phyloP scores from a whole-genome alignment of 92 coral and sea anemone genomes.

The Palythoa caribaeorum region DNA sequence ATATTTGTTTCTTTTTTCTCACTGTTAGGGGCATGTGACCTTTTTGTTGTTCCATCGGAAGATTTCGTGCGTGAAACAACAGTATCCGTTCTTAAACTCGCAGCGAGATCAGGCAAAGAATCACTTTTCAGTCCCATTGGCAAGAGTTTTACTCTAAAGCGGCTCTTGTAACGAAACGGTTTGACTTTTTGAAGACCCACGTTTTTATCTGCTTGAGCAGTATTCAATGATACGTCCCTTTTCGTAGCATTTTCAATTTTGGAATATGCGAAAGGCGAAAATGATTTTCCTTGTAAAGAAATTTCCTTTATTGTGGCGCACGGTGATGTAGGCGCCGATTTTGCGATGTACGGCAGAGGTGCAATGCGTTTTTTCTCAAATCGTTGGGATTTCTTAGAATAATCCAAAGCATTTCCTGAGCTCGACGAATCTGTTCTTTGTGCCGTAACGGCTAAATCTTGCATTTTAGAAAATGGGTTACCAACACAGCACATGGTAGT shows the following conservation, averaged over 20 bases:
- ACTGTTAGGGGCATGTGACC: not conserved
- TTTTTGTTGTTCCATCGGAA: not conserved
- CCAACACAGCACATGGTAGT: not conserved
- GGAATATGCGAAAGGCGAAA: not conserved
- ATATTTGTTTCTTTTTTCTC: not conserved
- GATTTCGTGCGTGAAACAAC: constrained; percentile 26
- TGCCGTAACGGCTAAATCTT: constrained; percentile 9
- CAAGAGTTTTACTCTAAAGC: constrained; percentile 64
- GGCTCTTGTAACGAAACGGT: constrained; percentile 59
- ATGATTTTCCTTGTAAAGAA: constrained; percentile 17
- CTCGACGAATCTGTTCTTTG: not conserved
- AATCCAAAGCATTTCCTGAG: not conserved
- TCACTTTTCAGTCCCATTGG: constrained; percentile 64
- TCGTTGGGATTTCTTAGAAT: not conserved
- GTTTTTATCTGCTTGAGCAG: no score
- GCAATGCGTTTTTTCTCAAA: constrained; percentile 1
- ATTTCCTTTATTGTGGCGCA: not conserved
- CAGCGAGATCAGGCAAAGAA: constrained; percentile 57
- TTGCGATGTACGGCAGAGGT: not conserved
- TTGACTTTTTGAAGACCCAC: not conserved
- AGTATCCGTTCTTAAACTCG: not conserved
- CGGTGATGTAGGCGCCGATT: not conserved
- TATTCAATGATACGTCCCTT: not conserved
- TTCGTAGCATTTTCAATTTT: not conserved
- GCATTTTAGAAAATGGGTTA: not conserved